Evolutionary conservation across 1,140 invertebrate species (phyloP), one percentile per base, ranked within the genome.

Genomic region (Agrypnia vestita): DNA sequence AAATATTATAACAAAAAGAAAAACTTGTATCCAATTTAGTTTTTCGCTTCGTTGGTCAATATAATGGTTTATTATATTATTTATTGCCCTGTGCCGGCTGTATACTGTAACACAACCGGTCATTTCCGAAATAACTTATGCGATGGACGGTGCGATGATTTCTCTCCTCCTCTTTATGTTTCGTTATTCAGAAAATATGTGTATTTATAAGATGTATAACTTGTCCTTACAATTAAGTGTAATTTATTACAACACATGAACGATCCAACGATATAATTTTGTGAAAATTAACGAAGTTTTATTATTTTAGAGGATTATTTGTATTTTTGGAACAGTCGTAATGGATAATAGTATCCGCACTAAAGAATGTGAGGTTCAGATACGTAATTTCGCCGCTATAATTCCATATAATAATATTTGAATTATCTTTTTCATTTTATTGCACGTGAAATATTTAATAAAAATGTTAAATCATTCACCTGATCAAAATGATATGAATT

Each of bases 11-110:
- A 64, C 75, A 61, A 77, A 77, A 77, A 13, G 62, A 77, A 77
- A 64, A 62, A 77, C 61, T 73, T 73, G 73, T 80, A 80, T 80
- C 74, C 79, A 72, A 76, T 81, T 81, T 78, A 62, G 59, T 73
- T 81, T 81, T 81, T 81, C 80, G 80, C 80, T 81, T 78, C 75
- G 80, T 78, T 74, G 80, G 71, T 64, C 80, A 62, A 74, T 78
- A 64, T 78, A 81, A 81, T 81, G 75, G 69, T 79, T 79, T 72
- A 79, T 79, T 79, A 72, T 79, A 79, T 79, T 79, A 79, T 79
- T 79, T 79, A 79, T 79, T 79, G 25, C 77, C 67, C 73, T 72
- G 61, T 71, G 67, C 67, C 62, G 77, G 77, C 49, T 79, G 67
- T 77, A 77, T 55, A 77, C 25, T 69, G 75, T 77, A 77, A 67